These are phyloP conservation scores for Sturmia bella DNA, from an alignment of 2,888 invertebrate genomes.

Conservation along the genomic window DNA sequence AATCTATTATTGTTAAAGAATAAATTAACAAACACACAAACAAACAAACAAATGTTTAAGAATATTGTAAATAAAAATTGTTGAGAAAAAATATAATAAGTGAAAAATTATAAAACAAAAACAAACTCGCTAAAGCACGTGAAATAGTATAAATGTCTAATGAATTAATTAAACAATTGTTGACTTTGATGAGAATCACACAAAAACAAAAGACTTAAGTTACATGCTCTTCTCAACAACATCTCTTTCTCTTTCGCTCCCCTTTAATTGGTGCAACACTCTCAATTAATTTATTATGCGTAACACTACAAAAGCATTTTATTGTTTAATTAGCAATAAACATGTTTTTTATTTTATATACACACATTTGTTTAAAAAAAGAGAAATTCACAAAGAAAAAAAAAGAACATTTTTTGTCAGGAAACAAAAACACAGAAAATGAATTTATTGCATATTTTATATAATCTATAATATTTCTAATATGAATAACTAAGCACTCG, in stretches of 20 bases:
- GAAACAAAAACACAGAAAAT: too few species aligned
- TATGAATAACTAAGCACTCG: too few species aligned
- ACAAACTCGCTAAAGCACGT: not conserved
- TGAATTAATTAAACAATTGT: too few species aligned
- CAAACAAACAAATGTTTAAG: not conserved
- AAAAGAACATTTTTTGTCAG: too few species aligned
- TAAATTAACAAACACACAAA: not conserved
- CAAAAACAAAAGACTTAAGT: constrained; percentile 61
- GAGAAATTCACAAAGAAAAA: too few species aligned
- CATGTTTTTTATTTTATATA: constrained; percentile 2
- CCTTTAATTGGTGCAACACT: not conserved
- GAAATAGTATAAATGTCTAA: too few species aligned
- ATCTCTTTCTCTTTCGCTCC: not conserved
- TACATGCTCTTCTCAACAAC: constrained; percentile 29
- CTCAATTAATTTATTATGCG: constrained; percentile 41
- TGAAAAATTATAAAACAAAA: not conserved
- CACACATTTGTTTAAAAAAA: not conserved
- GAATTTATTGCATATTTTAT: too few species aligned
- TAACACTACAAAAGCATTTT: constrained; percentile 10
- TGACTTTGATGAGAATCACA: too few species aligned
- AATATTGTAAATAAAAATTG: not conserved
- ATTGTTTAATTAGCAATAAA: not conserved
- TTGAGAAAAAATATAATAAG: not conserved
- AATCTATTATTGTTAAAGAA: constrained; percentile 21
- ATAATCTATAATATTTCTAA: too few species aligned